Percentiles rank a stretch among this genome's conserved stretches.
Conservation (phyloP, 1,140 invertebrate genomes). For the Drosophila pectinifera region DNA sequence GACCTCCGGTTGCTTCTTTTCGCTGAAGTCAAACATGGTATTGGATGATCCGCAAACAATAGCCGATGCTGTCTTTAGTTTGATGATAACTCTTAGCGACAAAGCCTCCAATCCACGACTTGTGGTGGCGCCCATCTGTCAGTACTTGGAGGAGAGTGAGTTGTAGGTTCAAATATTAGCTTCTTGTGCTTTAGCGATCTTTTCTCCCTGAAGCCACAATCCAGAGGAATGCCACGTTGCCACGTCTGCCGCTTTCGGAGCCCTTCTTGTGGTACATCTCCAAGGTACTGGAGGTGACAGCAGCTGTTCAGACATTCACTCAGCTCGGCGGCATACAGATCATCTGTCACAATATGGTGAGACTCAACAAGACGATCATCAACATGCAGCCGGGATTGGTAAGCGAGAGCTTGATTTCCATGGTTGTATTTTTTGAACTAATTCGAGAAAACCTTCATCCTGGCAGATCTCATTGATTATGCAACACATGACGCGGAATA, state of each 20-base stretch:
- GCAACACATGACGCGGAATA: slow-evolving; percentile 88
- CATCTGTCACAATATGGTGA: slow-evolving; percentile 87
- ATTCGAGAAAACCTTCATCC: too few species aligned
- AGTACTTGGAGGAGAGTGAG: slow-evolving; percentile 90
- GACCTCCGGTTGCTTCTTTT: slow-evolving; percentile 65
- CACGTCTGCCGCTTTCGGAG: slow-evolving; percentile 89
- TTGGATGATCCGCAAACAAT: slow-evolving; percentile 87
- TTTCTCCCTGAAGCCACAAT: slow-evolving; percentile 71
- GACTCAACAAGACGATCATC: slow-evolving; percentile 86
- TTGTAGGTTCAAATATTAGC: background rate
- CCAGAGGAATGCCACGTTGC: slow-evolving; percentile 71
- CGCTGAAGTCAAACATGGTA: slow-evolving; percentile 84
- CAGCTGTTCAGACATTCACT: slow-evolving; percentile 89
- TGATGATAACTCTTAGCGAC: slow-evolving; percentile 90
- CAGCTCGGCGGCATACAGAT: slow-evolving; percentile 88
- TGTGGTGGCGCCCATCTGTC: slow-evolving; percentile 90
- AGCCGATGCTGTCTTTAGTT: slow-evolving; percentile 93
- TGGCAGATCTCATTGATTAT: slow-evolving; percentile 87
- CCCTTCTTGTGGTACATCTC: slow-evolving; percentile 91
- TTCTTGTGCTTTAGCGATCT: background rate
- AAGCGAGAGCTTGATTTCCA: background rate
- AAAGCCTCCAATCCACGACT: slow-evolving; percentile 90
- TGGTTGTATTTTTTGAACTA: background rate
- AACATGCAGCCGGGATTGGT: slow-evolving; percentile 85
- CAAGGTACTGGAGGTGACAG: slow-evolving; percentile 89